Base-by-base conservation (phyloP, 2,888 invertebrate genomes). In the Chymomyza caudatula region DNA sequence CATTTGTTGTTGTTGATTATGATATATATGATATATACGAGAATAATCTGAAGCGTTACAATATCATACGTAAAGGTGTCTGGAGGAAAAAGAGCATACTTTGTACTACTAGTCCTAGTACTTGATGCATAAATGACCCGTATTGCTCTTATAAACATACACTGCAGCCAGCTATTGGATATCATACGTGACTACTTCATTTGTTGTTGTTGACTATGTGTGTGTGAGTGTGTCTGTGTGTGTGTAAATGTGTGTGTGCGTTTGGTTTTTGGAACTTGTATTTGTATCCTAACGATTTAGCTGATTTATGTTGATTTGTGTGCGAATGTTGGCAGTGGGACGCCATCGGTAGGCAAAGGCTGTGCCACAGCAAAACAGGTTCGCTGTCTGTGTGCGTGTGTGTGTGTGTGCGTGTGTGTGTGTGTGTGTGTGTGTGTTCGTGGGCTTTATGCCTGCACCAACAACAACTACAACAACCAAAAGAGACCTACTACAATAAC, bases 231-330 rank as follows among this genome's bases (percentile, higher is more conserved):
- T 42, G 37, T 25, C 25, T 25, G 29, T 51, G 19, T 44, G 44
- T 23, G n/a, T n/a, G 42, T 61, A 43, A 47, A 19, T 58, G 29
- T 43, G 20, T 58, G 49, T 58, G 29, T 47, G 29, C 5, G 59
- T 59, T 47, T 23, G 29, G 29, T 37, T 37, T 8, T 37, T 37
- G 11, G 29, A 37, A 4, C 22, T 17, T 77, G 73, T 76, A 65
- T 64, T 69, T 74, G 81, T 81, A 75, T 76, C 63, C 76, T 76
- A 78, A 76, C 77, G 77, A 82, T 85, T 85, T 83, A 72, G 83
- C 82, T 85, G 84, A 84, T 84, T 86, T 82, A 86, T 86, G 85
- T 78, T 77, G 79, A 84, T 78, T 84, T 85, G 74, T 74, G 77
- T 74, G 81, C 79, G 68, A 77, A 66, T 67, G 62, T 56, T 63